Base-by-base conservation (phyloP, 2,888 invertebrate genomes). In the Margaritifera margaritifera region DNA sequence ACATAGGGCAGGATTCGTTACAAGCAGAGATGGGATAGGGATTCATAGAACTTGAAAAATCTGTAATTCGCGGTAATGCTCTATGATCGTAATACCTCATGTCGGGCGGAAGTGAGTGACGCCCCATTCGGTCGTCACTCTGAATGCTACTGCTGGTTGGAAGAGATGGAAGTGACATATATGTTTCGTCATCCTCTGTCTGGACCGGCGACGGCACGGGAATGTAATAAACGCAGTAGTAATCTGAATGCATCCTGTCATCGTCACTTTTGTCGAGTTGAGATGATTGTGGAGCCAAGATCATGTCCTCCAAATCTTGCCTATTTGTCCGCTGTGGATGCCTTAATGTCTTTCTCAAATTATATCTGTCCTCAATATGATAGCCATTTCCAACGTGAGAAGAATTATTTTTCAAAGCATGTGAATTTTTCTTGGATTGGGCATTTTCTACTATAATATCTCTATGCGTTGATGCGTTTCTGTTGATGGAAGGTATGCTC, bases 161-260 rank as follows among this genome's bases (percentile, higher is more conserved):
- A 58, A 69, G 58, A 54, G 60, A 63, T 6, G 72, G 72, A 15
- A 72, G 54, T 54, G 24, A 60, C 3, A 51, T 27, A n/a, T 54
- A 55, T n/a, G 63, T 67, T 52, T 61, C 66, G 6, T 72, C 71
- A 6, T 74, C 66, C 18, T 68, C 62, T n/a, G 62, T 53, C n/a
- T 67, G 64, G 6, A 72, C 69, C 6, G 79, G 72, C 6, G 81
- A 73, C 31, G 73, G 71, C 0, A 71, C 68, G 3, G 80, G 80
- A 24, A 81, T 66, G 64, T 82, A 83, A 75, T 82, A 82, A n/a
- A 83, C 72, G 69, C 80, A 80, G 62, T 80, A 80, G 66, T 77
- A 82, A 20, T 81, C 80, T 15, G 78, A 50, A 60, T 77, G 77
- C 72, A 78, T 75, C 60, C 69, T 71, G 53, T 80, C 80, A 31